Percentiles rank a stretch among this genome's conserved stretches.
Conservation (phyloP, 2,888 invertebrate species). For the Tachina lurida region DNA sequence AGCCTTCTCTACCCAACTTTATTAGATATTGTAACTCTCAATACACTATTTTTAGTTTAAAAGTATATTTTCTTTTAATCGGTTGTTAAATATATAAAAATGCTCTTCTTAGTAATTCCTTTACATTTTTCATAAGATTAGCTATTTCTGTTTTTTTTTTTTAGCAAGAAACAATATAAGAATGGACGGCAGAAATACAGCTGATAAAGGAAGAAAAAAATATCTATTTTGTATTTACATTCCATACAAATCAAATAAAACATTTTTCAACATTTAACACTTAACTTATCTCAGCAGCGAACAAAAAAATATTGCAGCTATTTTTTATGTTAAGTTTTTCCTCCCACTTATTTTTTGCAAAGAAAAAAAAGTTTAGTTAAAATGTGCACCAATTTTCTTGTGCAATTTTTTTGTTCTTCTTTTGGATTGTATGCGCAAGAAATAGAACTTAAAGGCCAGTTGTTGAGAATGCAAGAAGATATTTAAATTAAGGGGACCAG, state of each 20-base stretch:
- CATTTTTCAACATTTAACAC: conserved; percentile 69
- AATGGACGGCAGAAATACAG: not conserved
- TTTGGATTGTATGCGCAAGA: conserved; percentile 36
- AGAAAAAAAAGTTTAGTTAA: not conserved
- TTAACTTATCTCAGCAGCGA: conserved; percentile 66
- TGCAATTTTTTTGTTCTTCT: conserved; percentile 25
- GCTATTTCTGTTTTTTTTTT: not conserved
- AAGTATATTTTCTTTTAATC: conserved; percentile 37
- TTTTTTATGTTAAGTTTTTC: conserved; percentile 22
- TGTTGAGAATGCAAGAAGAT: conserved; percentile 16
- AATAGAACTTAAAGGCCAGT: conserved; percentile 40
- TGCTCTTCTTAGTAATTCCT: conserved; percentile 19
- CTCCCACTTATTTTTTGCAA: conserved; percentile 9
- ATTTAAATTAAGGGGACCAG: conserved; percentile 33
- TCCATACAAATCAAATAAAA: conserved; percentile 63
- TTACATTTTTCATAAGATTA: conserved; percentile 27
- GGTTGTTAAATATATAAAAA: conserved; percentile 26
- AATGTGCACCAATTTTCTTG: conserved; percentile 47
- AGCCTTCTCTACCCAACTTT: not conserved
- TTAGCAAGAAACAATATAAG: not conserved
- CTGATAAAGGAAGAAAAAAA: not conserved
- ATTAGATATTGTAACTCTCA: not conserved
- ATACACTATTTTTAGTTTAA: conserved; percentile 17
- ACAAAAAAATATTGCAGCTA: conserved; percentile 17
- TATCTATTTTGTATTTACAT: conserved; percentile 60